Conservation (phyloP, 2,888 invertebrate genomes). For the Alentia gelatinosa region DNA sequence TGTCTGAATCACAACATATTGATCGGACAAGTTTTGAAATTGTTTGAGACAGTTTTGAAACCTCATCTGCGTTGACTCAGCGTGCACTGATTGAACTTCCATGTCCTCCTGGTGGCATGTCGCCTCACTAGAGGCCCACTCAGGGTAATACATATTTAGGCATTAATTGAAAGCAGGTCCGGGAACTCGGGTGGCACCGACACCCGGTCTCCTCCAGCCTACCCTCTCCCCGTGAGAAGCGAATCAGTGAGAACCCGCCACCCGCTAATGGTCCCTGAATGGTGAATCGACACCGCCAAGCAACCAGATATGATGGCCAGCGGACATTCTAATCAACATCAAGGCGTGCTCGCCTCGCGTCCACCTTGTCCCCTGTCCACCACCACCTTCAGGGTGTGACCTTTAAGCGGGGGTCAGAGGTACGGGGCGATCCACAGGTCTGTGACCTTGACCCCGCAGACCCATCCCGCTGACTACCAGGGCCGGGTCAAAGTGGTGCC, state of each 20-base stretch:
- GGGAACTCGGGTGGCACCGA: no score
- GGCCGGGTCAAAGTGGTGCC: neutral
- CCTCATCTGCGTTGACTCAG: no score
- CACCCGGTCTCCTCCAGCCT: no score
- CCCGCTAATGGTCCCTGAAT: neutral
- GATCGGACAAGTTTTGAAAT: no score
- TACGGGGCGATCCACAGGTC: constrained; percentile 23
- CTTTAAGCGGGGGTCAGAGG: neutral
- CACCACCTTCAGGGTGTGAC: neutral
- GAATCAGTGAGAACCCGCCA: neutral
- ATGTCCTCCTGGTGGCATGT: neutral
- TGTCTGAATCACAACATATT: no score
- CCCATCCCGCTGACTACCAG: constrained; percentile 8
- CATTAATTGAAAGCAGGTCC: neutral
- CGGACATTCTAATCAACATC: constrained; percentile 29
- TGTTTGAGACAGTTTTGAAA: no score
- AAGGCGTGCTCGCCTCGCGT: neutral
- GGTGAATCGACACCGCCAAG: neutral
- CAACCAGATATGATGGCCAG: constrained; percentile 13
- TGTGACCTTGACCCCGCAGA: neutral
- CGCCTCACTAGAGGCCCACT: neutral
- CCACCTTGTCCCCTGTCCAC: neutral
- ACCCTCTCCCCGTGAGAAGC: no score
- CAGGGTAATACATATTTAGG: neutral
- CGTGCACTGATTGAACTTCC: neutral